Conservation (phyloP, 1,140 invertebrate genomes). For the Bilobella aurantiaca region DNA sequence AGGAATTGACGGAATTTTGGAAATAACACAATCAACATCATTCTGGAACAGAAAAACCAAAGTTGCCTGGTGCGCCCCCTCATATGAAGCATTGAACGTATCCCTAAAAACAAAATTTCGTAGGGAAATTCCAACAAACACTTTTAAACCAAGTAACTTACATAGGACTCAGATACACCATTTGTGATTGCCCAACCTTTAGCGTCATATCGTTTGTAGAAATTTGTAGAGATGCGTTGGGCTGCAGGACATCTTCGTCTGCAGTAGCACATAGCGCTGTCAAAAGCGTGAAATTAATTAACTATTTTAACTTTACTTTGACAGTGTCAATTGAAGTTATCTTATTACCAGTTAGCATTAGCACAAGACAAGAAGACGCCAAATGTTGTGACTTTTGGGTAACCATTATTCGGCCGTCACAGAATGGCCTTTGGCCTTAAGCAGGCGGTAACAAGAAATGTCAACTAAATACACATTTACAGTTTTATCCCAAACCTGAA, state of each 20-base stretch:
- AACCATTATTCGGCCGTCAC: no score
- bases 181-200: conserved; percentile 4
- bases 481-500: no score
- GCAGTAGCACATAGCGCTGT: not conserved
- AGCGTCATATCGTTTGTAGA: not conserved
- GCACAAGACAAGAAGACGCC: no score
- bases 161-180: conserved; percentile 7
- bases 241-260: not conserved
- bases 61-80: not conserved
- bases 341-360: no score
- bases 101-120: conserved; percentile 2
- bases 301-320: no score
- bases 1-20: conserved; percentile 4
- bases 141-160: conserved; percentile 4
- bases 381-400: no score
- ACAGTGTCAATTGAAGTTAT: no score
- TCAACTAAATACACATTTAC: no score
- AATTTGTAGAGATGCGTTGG: not conserved
- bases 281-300: no score
- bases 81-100: conserved; percentile 16
- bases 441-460: no score
- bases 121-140: not conserved
- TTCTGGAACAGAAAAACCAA: not conserved
- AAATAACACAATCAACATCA: not conserved
- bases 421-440: no score